Base-by-base conservation (phyloP, 1,140 invertebrate species). In the Carposina sasakii region DNA sequence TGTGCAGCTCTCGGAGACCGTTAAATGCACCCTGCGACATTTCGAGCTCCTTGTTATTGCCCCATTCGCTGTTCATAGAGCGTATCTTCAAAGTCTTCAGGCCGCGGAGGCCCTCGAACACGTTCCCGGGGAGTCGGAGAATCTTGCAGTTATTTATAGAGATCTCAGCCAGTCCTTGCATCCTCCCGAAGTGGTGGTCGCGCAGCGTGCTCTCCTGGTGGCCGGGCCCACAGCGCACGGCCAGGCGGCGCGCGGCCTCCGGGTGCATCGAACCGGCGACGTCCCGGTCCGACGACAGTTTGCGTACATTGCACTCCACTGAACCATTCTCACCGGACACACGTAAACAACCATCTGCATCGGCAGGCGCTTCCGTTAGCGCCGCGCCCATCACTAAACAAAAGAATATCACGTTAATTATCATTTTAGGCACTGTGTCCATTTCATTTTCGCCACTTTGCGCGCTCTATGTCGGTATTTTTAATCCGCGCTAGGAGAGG, bases 101-200 rank as follows among this genome's bases (percentile, higher is more conserved):
- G n/a, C 91, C 89, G 30, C 85, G 72, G 0, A 94, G 76, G 2
- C 91, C 91, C 50, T 90, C 88, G 63, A 94, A 93, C 3, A 90
- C 89, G 23, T 89, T 89, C 8, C 89, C 85, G 0, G 91, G 90
- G 37, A 95, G 76, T 12, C 90, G 87, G 8, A 92, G 76, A 34
- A 94, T 85, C 70, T 94, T 94, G 78, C 93, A 95, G 39, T 88
- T 87, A 48, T 90, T 87, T 46, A 94, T 84, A 24, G 83, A 77
- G 21, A 94, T 83, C 63, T 92, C 90, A 48, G 90, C 87, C 8
- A 94, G 76, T 43, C 91, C 90, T 63, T 88, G 87, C 31, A 94
- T 82, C 41, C 88, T 88, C 21, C 88, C 85, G 83, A 94, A 92
- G 54, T 87, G 87, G 45, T 90, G 88, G 1, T 88, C 87, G 16